Conservation (phyloP, 2,888 invertebrate genomes). For the Harpalus rubripes region DNA sequence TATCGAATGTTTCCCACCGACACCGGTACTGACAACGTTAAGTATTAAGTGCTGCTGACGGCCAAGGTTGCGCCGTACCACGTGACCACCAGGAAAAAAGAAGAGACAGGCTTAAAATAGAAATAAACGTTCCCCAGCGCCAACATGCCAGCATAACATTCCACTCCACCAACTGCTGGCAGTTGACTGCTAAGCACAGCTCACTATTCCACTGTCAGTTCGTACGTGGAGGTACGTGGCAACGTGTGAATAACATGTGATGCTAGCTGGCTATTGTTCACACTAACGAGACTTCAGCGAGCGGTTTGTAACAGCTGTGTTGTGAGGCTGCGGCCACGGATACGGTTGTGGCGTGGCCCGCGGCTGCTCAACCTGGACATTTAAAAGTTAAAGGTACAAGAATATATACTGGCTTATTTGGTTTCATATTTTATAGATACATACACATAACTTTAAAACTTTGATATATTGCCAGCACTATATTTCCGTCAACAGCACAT, state of each 20-base stretch:
- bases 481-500: too few relatives aligned
- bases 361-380: background rate
- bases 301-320: conserved; percentile 25
- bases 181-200: background rate
- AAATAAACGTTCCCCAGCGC: conserved; percentile 36
- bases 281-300: background rate
- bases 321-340: too few relatives aligned
- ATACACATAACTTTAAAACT: too few relatives aligned
- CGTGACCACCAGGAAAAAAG: conserved; percentile 61
- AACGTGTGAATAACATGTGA: conserved; percentile 1
- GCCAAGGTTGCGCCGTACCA: conserved; percentile 62
- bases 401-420: conserved; percentile 1
- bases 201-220: conserved; percentile 16
- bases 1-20: background rate
- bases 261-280: background rate
- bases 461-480: too few relatives aligned
- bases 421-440: background rate
- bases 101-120: conserved; percentile 62
- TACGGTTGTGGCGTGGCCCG: conserved; percentile 29
- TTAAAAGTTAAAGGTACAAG: conserved; percentile 19
- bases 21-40: background rate
- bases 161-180: background rate
- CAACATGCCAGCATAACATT: conserved; percentile 10
- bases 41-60: conserved; percentile 46
- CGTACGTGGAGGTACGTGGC: conserved; percentile 6